Conservation (phyloP, 2,888 invertebrate species). For the Diplolepis rosae region DNA sequence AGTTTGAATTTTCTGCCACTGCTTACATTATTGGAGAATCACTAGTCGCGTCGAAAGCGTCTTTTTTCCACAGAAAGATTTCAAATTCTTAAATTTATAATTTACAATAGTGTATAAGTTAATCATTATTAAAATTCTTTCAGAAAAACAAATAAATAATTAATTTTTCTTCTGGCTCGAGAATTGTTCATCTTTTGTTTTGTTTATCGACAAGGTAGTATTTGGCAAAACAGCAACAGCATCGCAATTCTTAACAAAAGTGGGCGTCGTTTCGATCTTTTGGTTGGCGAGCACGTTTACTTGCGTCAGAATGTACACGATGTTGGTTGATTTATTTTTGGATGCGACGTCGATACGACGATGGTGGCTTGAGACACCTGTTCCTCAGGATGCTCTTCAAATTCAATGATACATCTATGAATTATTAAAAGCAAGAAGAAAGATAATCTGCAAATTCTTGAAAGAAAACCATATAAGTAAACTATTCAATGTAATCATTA, state of each 20-base stretch:
- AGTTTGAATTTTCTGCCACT: too few species aligned
- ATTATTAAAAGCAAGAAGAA: background rate
- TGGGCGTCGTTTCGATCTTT: conserved; percentile 35
- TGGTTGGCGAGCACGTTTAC: conserved; percentile 41
- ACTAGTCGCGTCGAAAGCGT: too few species aligned
- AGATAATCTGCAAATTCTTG: background rate
- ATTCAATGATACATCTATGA: background rate
- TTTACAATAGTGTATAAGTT: too few species aligned
- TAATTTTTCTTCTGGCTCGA: background rate
- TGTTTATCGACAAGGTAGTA: background rate
- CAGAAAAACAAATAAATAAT: too few species aligned
- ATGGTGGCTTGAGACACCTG: conserved; percentile 65
- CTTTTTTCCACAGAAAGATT: too few species aligned
- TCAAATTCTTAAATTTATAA: too few species aligned
- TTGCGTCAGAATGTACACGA: conserved; percentile 54
- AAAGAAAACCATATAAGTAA: too few species aligned
- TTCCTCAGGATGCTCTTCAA: conserved; percentile 48
- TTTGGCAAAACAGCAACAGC: conserved; percentile 17
- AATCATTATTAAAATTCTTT: too few species aligned
- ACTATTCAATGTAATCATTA: background rate
- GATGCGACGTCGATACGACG: conserved; percentile 63
- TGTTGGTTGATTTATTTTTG: conserved; percentile 61
- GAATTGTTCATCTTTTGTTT: background rate
- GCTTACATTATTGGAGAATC: too few species aligned
- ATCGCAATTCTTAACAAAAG: conserved; percentile 36